Evolutionary conservation across 1,140 invertebrate species (phyloP).

Genomic region (Fopius arisanus): DNA sequence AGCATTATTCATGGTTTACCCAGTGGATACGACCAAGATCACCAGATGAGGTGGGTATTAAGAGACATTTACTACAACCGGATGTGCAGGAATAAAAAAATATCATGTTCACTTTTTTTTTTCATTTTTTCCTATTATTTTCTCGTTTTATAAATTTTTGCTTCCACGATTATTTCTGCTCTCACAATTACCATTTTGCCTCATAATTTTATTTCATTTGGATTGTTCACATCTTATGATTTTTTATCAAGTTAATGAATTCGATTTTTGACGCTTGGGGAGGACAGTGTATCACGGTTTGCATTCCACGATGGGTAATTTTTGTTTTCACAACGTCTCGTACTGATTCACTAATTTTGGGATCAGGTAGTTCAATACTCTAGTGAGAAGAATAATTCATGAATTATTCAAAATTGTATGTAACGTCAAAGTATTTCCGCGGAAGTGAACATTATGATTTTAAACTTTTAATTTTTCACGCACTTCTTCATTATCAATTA

Average conservation of each 20-base stretch:
- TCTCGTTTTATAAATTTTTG: no score
- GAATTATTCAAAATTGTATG: background rate
- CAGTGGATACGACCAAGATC: background rate
- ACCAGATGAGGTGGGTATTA: background rate
- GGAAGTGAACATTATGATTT: no score
- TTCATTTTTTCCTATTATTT: no score
- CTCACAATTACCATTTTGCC: background rate
- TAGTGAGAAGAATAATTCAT: background rate
- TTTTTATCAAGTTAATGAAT: slow-evolving; percentile 40
- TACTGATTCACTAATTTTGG: slow-evolving; percentile 39
- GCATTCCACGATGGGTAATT: slow-evolving; percentile 41
- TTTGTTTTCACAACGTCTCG: slow-evolving; percentile 37
- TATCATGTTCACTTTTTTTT: no score
- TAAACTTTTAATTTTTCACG: no score
- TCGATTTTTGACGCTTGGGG: slow-evolving; percentile 31
- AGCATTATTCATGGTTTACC: background rate
- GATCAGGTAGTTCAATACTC: background rate
- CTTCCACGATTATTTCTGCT: no score
- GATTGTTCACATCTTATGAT: slow-evolving; percentile 29
- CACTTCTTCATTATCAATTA: no score
- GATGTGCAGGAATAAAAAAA: no score
- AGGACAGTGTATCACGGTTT: slow-evolving; percentile 41
- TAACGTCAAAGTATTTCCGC: no score
- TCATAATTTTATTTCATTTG: background rate
- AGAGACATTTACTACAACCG: background rate